Evolutionary conservation across 2,797 vertebrate species (phyloP).

Genomic region (Neomorphus geoffroyi): DNA sequence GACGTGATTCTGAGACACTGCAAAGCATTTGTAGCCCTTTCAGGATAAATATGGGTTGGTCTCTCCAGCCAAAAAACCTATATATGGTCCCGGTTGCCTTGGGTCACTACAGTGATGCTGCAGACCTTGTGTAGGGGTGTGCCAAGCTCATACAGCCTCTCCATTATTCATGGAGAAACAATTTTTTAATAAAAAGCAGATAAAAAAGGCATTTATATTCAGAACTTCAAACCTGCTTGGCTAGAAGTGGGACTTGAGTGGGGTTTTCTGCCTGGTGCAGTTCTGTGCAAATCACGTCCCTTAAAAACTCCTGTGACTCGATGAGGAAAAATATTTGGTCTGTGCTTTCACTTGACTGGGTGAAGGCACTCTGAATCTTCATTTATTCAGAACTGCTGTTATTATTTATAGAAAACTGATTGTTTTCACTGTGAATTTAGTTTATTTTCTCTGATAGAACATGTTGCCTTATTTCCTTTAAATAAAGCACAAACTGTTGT

Average conservation of each 20-base stretch:
- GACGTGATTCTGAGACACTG: neutral
- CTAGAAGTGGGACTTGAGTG: neutral
- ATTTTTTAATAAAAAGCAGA: neutral
- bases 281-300: accelerated
- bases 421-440: neutral
- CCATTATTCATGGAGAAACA: neutral
- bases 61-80: neutral
- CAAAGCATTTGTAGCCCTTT: neutral
- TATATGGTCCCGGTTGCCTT: neutral
- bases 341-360: neutral
- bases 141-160: neutral
- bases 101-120: neutral
- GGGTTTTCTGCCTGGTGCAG: neutral
- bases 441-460: neutral
- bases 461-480: neutral
- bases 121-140: neutral
- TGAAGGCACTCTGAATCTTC: neutral
- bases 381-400: neutral
- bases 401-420: neutral
- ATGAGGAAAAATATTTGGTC: neutral
- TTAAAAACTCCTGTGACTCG: neutral
- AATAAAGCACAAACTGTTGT: neutral
- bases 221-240: neutral
- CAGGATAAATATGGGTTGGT: neutral
- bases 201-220: neutral